Conservation (phyloP, 2,113 vertebrate species). For the Centropus bengalensis region DNA sequence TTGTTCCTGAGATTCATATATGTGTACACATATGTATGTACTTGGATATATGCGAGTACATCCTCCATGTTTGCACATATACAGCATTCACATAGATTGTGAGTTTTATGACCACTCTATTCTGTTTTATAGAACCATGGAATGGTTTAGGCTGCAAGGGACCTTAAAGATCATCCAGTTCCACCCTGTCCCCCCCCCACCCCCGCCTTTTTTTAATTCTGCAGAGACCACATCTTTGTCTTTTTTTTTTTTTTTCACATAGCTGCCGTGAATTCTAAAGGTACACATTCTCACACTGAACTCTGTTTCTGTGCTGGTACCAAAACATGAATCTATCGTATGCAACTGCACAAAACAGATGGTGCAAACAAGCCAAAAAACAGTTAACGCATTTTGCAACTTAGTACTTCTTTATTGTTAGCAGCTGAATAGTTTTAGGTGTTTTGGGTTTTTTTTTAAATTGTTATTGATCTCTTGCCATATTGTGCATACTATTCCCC, state of each 20-base stretch:
- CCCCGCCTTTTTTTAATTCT: neutral
- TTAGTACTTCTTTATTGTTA: slow-evolving; percentile 58
- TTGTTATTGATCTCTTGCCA: slow-evolving; percentile 70
- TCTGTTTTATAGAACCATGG: neutral
- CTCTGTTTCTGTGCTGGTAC: neutral
- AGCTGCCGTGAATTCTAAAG: neutral
- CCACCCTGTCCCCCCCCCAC: no score
- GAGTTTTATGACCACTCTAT: neutral
- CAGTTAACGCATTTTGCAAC: slow-evolving; percentile 55
- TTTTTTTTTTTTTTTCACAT: neutral
- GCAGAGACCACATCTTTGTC: neutral
- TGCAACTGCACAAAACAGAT: neutral
- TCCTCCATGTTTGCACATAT: neutral
- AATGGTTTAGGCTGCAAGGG: no score
- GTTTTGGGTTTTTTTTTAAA: neutral
- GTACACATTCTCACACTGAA: neutral
- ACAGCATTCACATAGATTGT: neutral
- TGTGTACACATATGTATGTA: neutral
- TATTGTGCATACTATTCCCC: slow-evolving; percentile 64
- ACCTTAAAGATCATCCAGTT: no score
- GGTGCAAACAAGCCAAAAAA: neutral
- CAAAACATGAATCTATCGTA: neutral
- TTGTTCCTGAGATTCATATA: slow-evolving; percentile 42
- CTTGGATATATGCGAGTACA: neutral
- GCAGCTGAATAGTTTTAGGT: slow-evolving; percentile 52